A percentile compares a stretch with the other conserved stretches of the same genome.
phyloP scores from a whole-genome alignment of 2,888 invertebrate species.

The Teleiodes luculella region DNA sequence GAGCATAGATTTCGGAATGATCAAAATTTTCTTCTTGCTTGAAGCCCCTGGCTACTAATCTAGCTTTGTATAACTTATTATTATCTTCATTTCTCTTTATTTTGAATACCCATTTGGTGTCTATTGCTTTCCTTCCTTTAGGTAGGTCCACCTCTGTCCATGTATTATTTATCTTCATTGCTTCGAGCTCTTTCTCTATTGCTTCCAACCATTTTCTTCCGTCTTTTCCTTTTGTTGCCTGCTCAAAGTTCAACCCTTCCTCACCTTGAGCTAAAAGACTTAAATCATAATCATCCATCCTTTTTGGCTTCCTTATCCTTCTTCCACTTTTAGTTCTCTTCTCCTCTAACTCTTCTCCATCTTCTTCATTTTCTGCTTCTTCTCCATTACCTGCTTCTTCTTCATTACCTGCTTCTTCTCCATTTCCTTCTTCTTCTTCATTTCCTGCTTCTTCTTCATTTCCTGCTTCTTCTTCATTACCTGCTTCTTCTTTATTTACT shows the following conservation, averaged over 20 bases:
- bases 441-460: too few relatives aligned
- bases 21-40: background rate
- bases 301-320: background rate
- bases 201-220: constrained; percentile 7
- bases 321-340: background rate
- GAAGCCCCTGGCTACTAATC: constrained; percentile 1
- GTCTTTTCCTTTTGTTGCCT: constrained; percentile 4
- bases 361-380: constrained; percentile 1
- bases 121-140: background rate
- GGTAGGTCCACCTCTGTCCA: constrained; percentile 2
- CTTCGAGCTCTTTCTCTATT: constrained; percentile 6
- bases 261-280: background rate
- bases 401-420: background rate
- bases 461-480: too few relatives aligned
- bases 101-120: background rate
- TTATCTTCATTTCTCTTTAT: background rate
- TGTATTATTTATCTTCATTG: background rate
- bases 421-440: background rate
- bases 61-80: background rate
- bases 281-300: background rate
- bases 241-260: background rate
- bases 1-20: background rate
- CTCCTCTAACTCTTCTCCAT: background rate
- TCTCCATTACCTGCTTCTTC: background rate
- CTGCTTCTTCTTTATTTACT: background rate